Base-by-base conservation (phyloP, 2,113 vertebrate genomes). In the Tenrec ecaudatus region DNA sequence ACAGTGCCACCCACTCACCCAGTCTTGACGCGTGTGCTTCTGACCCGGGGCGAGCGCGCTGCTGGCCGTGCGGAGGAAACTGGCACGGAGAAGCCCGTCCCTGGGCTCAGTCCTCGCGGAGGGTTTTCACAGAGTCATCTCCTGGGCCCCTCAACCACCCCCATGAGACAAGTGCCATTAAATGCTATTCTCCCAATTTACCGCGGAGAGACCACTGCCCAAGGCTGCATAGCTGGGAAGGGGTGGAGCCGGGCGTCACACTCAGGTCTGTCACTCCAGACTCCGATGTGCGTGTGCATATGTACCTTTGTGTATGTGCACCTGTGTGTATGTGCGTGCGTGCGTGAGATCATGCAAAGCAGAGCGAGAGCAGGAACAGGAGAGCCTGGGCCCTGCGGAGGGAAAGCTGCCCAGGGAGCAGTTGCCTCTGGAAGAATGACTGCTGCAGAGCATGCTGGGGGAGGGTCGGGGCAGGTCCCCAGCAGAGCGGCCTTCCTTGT, bases 151-250 rank as follows among this genome's bases (percentile, higher is more conserved):
- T 90, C 57, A 71, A 9, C 25, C 31, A 47, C 76, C 60, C 75
- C 64, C 53, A 20, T 66, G 96, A 96, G 94, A 95, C 86, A 81
- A 93, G 71, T 20, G 3, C 88, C 53, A 92, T 95, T 92, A 91
- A 88, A 73, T 22, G 60, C 76, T 10, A 95, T 97, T 95, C 94
- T 36, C 86, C 86, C 83, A 75, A 58, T 89, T 91, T 76, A 64
- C 60, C 88, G 88, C 66, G 81, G 96, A 93, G 95, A 94, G 71
- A 77, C 90, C 85, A 38, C 86, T 93, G 79, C 96, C 95, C 71
- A 62, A 86, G 94, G 90, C 88, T 82, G 93, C 82, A 53, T 5
- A 69, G 79, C 92, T 88, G 71, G 69, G 47, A 78, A 86, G 88
- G 2, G 82, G 82, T 78, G 73, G 80, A 89, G 89, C 40, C 64